Conservation (phyloP, 2,113 vertebrate genomes). For the Plectropomus leopardus region DNA sequence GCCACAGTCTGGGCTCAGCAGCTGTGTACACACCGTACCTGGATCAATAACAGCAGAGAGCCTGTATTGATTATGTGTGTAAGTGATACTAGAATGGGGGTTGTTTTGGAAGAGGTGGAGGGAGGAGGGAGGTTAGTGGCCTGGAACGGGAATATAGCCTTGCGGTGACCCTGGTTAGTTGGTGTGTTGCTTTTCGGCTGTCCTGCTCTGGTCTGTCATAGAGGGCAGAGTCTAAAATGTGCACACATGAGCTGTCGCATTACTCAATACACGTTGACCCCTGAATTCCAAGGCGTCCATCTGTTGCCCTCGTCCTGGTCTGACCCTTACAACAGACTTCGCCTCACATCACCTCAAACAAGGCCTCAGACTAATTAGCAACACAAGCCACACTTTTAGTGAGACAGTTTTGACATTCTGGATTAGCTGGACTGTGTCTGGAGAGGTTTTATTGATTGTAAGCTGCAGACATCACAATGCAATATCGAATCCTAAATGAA, state of each 20-base stretch:
- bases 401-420: conserved; percentile 26
- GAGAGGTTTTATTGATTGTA: conserved; percentile 32
- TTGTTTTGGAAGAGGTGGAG: conserved; percentile 50
- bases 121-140: conserved; percentile 18
- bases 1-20: conserved; percentile 55
- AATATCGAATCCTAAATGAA: conserved; percentile 14
- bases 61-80: conserved; percentile 82
- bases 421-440: conserved; percentile 5
- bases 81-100: conserved; percentile 76
- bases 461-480: not conserved
- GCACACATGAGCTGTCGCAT: not conserved
- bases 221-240: not conserved
- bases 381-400: not conserved
- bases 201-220: not conserved
- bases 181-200: not conserved
- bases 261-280: conserved; percentile 1
- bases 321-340: conserved; percentile 8
- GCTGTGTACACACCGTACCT: conserved; percentile 67
- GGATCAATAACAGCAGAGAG: conserved; percentile 83
- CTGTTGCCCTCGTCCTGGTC: not conserved
- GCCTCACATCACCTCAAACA: conserved; percentile 16
- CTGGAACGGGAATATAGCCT: conserved; percentile 36
- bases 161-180: conserved; percentile 31
- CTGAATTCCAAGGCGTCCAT: not conserved
- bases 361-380: conserved; percentile 17